Base-by-base conservation (phyloP, 2,113 vertebrate genomes). In the Nanorana parkeri region DNA sequence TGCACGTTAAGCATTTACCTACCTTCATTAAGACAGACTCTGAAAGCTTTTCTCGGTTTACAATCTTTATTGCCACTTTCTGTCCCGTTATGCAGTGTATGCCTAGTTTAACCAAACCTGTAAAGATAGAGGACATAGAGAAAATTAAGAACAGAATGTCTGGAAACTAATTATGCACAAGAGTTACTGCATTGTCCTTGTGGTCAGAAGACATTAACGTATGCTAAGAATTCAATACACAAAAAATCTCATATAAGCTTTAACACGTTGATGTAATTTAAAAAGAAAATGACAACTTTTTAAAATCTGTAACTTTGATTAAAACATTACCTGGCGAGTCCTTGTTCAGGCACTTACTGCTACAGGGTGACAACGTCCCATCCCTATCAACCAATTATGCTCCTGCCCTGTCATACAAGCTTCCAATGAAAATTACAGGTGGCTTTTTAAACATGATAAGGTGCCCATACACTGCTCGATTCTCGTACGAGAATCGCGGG, bases 21-120 rank as follows among this genome's bases (percentile, higher is more conserved):
- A 95, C 95, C 96, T 97, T 97, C 95, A 96, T 97, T 85, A 97
- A 89, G 77, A 97, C 96, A 0, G 96, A 97, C 88, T 97, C 96
- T 0, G 96, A 97, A 86, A 97, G 89, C 87, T 97, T 97, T 93
- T 97, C 96, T 84, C 96, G 91, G 91, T 97, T 97, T 87, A 97
- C 96, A 63, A 97, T 97, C 92, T 97, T 97, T 91, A 97, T 95
- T 20, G 96, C 96, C 16, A 97, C 96, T 88, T 97, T 97, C 90
- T 96, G 96, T 85, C 93, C 94, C 0, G 96, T 97, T 88, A 97
- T 96, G 84, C 96, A 97, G 81, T 97, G 96, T 76, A 97, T 85
- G 8, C 96, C 96, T 1, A 97, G 93, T 88, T 97, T 97, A 86
- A 97, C 96, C 89, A 97, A 92, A 61, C 96, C 96, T 97, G 84